Conservation (phyloP, 2,113 vertebrate genomes). For the Agelaius phoeniceus region DNA sequence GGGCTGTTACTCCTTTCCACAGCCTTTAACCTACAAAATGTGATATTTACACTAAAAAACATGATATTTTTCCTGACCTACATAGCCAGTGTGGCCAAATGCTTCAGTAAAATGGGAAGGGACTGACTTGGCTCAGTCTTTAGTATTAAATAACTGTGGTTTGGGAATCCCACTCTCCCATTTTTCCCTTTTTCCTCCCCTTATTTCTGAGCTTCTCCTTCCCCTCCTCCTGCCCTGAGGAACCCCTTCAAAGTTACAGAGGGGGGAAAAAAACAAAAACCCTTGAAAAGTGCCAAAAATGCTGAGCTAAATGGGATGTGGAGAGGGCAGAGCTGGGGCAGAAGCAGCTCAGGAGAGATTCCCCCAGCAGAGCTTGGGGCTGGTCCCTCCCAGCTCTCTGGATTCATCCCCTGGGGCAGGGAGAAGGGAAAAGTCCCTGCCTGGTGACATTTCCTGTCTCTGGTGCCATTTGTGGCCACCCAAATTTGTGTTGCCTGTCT, state of each 20-base stretch:
- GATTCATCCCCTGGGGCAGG: not conserved
- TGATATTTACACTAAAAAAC: not conserved
- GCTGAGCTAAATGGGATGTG: not conserved
- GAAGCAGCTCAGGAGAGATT: not conserved
- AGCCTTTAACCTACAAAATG: not conserved
- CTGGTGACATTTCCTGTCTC: not conserved
- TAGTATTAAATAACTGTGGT: not conserved
- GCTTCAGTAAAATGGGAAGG: not conserved
- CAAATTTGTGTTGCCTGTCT: not conserved
- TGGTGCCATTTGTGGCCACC: not conserved
- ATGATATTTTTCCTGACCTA: not conserved
- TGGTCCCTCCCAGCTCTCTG: not conserved
- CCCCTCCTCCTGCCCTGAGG: not conserved
- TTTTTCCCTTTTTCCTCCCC: fast-evolving
- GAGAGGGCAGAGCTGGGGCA: slow-evolving; percentile 17
- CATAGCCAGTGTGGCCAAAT: not conserved
- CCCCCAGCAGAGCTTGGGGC: not conserved
- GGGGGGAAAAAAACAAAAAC: not conserved
- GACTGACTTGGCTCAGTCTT: not conserved
- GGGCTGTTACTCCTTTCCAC: not conserved
- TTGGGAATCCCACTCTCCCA: not conserved
- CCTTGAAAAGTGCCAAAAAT: not conserved
- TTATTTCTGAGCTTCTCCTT: not conserved
- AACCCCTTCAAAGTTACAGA: not conserved
- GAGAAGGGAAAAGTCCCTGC: not conserved